phyloP scores from a whole-genome alignment of 2,888 invertebrate species.

The Drosophila formosana region DNA sequence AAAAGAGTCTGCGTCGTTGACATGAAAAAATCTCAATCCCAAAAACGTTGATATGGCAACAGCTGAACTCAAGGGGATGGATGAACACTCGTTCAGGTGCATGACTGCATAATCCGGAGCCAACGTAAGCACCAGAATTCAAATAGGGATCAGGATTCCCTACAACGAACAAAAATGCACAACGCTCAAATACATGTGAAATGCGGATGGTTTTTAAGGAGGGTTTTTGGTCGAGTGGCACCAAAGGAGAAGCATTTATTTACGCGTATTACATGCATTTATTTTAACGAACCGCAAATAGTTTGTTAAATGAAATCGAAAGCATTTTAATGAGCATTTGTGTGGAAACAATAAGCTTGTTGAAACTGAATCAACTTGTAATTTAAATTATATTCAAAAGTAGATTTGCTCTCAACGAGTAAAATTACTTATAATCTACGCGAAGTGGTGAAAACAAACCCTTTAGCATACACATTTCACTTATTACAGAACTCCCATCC shows the following conservation, averaged over 20 bases:
- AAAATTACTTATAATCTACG: background rate
- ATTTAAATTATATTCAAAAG: background rate
- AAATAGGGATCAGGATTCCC: conserved; percentile 26
- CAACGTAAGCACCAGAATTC: background rate
- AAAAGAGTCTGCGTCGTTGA: conserved; percentile 60
- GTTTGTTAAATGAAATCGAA: background rate
- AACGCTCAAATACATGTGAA: conserved; percentile 41
- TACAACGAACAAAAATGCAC: conserved; percentile 44
- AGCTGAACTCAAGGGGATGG: conserved; percentile 10
- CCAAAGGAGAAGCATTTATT: conserved; percentile 1
- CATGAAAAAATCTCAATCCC: conserved; percentile 70
- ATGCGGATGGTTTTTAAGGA: conserved; percentile 21
- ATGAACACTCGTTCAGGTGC: conserved; percentile 27
- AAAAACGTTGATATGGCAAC: conserved; percentile 64
- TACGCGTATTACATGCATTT: background rate
- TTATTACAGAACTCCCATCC: conserved; percentile 2
- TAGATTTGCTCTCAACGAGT: background rate
- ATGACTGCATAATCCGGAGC: conserved; percentile 63
- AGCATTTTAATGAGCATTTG: background rate
- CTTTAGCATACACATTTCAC: conserved; percentile 8
- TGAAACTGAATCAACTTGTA: background rate
- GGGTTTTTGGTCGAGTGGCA: conserved; percentile 23
- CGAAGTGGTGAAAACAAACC: conserved; percentile 1
- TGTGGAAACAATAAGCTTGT: background rate
- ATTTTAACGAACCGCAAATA: background rate